Base-by-base conservation (phyloP, 2,113 vertebrate genomes). In the Lagenorhynchus albirostris region DNA sequence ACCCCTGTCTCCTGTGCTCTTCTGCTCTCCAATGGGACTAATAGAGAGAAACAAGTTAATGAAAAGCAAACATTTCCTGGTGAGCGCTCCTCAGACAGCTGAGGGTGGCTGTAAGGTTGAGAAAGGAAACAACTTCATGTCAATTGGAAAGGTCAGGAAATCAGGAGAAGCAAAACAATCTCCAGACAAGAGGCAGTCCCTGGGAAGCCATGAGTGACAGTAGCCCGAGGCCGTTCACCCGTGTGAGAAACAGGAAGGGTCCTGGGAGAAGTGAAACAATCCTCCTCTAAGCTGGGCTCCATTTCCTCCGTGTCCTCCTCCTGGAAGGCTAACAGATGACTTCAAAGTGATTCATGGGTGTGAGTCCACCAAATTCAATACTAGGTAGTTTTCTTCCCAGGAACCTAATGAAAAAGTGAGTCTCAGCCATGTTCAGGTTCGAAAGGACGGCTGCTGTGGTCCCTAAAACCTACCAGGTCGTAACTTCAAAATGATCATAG, bases 11-110 rank as follows among this genome's bases (percentile, higher is more conserved):
- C 79, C 86, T 58, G 68, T 47, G 55, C 67, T 95, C 67, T 84
- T 94, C 89, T 98, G 89, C 92, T 96, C 97, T 94, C 89, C 94
- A 67, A 93, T 97, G 92, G 94, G 96, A 95, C 50, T 96, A 93
- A 83, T 71, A 94, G 94, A 96, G 63, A 97, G 96, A 93, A 96
- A 86, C 60, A 5, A 96, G 92, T 95, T 97, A 98, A 98, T 97
- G 97, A 98, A 98, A 98, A 98, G 94, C 94, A 97, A 98, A 98
- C 98, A 97, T 92, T 98, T 96, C 76, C 89, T 95, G 63, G 87
- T 36, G 90, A 92, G 74, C 26, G 29, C 63, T 90, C 68, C 80
- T 97, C 86, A 76, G 31, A 87, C 92, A 86, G 94, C 92, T 97
- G 82, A 96, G 68, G 70, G 80, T 70, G 79, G 79, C 68, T 92